A percentile compares a stretch with the other conserved stretches of the same genome.
These are phyloP conservation scores for Trichacis sp. DNA, from an alignment of 2,888 invertebrate genomes.

Conservation along the genomic window DNA sequence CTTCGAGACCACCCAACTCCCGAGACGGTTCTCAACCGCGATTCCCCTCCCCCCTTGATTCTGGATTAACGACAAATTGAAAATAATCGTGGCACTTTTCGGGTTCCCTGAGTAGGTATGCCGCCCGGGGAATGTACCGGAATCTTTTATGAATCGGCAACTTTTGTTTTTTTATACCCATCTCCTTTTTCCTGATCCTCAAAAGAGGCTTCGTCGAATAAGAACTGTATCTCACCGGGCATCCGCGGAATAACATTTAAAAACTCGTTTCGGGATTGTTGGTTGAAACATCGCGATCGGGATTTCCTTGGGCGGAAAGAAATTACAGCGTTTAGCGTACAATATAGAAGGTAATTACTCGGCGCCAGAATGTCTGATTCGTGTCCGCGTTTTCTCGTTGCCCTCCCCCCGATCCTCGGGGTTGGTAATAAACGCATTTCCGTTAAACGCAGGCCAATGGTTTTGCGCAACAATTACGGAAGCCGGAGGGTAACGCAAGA, in stretches of 20 bases:
- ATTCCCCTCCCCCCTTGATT: background rate
- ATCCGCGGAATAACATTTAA: background rate
- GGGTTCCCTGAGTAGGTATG: background rate
- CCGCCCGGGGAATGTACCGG: no score
- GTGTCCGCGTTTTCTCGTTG: slow-evolving; percentile 27
- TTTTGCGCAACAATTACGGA: slow-evolving; percentile 44
- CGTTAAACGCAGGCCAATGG: slow-evolving; percentile 26
- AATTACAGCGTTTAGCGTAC: background rate
- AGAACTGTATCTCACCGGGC: no score
- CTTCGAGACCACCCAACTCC: slow-evolving; percentile 62
- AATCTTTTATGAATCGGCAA: no score
- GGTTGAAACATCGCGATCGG: background rate
- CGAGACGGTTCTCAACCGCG: slow-evolving; percentile 60
- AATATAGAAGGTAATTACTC: slow-evolving; percentile 21
- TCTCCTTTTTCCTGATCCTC: no score
- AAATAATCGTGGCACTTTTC: background rate
- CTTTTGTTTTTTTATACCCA: no score
- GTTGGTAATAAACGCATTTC: slow-evolving; percentile 34
- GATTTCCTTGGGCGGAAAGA: background rate
- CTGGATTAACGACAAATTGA: background rate
- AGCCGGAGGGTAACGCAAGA: slow-evolving; percentile 35
- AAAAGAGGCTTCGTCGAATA: no score
- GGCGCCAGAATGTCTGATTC: slow-evolving; percentile 41
- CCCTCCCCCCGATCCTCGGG: no score
- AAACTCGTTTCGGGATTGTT: background rate